phyloP scores from a whole-genome alignment of 2,797 vertebrate genomes.

The Limnodromus scolopaceus region DNA sequence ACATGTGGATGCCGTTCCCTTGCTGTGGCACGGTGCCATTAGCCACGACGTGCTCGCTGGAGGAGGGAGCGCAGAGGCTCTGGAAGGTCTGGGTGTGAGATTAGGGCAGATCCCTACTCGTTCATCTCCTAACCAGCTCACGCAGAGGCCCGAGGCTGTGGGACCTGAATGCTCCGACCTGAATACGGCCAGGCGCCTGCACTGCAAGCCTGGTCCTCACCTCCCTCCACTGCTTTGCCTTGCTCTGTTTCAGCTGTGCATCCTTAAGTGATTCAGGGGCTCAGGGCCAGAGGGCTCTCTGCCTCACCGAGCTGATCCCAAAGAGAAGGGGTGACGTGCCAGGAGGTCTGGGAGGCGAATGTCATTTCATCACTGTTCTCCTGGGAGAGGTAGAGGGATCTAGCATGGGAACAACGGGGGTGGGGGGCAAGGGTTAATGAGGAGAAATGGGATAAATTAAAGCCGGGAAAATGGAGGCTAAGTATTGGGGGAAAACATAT shows the following conservation, averaged over 20 bases:
- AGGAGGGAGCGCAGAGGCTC: neutral
- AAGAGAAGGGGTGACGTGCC: slow-evolving; percentile 51
- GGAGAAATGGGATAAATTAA: slow-evolving; percentile 55
- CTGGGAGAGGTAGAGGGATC: slow-evolving; percentile 38
- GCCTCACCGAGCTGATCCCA: neutral
- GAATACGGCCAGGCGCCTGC: neutral
- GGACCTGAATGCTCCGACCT: neutral
- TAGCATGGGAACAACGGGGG: slow-evolving; percentile 45
- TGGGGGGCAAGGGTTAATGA: slow-evolving; percentile 45
- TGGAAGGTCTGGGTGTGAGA: slow-evolving; percentile 12
- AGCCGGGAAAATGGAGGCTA: slow-evolving; percentile 18
- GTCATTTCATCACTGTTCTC: slow-evolving; percentile 49
- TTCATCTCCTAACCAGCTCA: neutral
- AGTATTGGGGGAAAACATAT: slow-evolving; percentile 45
- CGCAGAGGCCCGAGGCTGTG: neutral
- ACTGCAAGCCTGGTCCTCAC: neutral
- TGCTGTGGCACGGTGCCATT: neutral
- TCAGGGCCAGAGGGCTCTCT: slow-evolving; percentile 30
- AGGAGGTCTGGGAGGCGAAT: slow-evolving; percentile 45
- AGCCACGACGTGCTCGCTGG: neutral
- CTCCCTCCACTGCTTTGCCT: neutral
- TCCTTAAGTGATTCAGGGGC: slow-evolving; percentile 37
- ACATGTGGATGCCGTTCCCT: neutral
- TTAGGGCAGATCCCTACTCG: neutral
- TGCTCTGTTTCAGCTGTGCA: slow-evolving; percentile 11